A percentile compares a stretch with the other conserved stretches of the same genome.
Evolutionary conservation across 2,113 vertebrate species (phyloP).

Genomic region (Antechinus stuartii): DNA sequence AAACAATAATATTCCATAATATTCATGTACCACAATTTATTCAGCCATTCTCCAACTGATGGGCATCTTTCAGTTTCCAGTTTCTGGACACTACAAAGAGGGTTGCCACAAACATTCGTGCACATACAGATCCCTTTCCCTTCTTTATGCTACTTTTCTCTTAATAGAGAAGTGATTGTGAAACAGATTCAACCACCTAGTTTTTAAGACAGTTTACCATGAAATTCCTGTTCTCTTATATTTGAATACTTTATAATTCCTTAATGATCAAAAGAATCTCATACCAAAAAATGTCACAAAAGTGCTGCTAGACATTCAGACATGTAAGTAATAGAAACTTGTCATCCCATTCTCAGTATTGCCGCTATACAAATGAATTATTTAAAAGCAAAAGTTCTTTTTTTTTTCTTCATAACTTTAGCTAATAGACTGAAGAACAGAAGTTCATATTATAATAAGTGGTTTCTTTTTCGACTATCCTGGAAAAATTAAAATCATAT

Average conservation of each 20-base stretch:
- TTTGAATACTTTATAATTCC: slow-evolving; percentile 36
- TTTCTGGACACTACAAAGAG: too few species aligned
- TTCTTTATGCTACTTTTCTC: slow-evolving; percentile 40
- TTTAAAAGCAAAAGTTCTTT: slow-evolving; percentile 9
- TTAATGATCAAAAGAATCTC: slow-evolving; percentile 67
- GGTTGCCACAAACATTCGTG: too few species aligned
- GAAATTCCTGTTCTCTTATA: slow-evolving; percentile 67
- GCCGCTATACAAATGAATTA: slow-evolving; percentile 66
- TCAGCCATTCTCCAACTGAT: too few species aligned
- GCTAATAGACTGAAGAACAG: too few species aligned
- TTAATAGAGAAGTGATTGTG: slow-evolving; percentile 64
- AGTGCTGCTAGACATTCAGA: slow-evolving; percentile 53
- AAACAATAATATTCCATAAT: too few species aligned
- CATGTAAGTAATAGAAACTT: slow-evolving; percentile 60
- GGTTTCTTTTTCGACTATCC: too few species aligned
- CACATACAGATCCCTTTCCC: too few species aligned
- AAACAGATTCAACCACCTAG: slow-evolving; percentile 49
- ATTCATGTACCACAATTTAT: too few species aligned
- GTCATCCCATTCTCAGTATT: slow-evolving; percentile 60
- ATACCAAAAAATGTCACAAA: slow-evolving; percentile 71
- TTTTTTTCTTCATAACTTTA: too few species aligned
- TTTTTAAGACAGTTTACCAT: slow-evolving; percentile 63
- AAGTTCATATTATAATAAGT: too few species aligned
- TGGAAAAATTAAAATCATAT: too few species aligned
- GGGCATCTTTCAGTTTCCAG: too few species aligned